Evolutionary conservation across 2,888 invertebrate genomes (phyloP).

Genomic region (Drosophila testacea): DNA sequence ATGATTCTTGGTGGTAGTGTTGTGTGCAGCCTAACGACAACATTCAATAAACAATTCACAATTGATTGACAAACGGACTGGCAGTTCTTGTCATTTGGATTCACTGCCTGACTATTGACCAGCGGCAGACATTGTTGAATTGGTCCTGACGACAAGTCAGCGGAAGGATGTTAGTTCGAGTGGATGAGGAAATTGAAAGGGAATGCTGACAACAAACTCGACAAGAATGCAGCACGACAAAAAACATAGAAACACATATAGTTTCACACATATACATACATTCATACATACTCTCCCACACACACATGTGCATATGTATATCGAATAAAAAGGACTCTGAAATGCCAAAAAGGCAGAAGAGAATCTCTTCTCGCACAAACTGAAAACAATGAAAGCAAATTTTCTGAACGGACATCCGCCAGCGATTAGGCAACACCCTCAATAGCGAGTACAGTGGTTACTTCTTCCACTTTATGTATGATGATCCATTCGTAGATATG

Average conservation of each 20-base stretch:
- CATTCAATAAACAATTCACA: conserved; percentile 82
- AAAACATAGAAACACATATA: conserved; percentile 30
- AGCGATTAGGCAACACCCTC: conserved; percentile 65
- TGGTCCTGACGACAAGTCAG: conserved; percentile 67
- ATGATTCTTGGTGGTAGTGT: conserved; percentile 48
- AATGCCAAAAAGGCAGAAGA: conserved; percentile 39
- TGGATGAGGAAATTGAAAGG: conserved; percentile 81
- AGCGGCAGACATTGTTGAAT: conserved; percentile 48
- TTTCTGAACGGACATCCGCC: conserved; percentile 73
- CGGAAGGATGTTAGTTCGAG: conserved; percentile 76
- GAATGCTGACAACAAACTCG: conserved; percentile 79
- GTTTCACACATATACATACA: neutral
- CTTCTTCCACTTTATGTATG: conserved; percentile 87
- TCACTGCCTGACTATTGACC: conserved; percentile 62
- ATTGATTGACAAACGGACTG: conserved; percentile 81
- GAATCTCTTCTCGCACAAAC: conserved; percentile 32
- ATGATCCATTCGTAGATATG: conserved; percentile 21
- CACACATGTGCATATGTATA: neutral
- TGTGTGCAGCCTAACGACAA: conserved; percentile 78
- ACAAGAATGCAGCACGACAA: conserved; percentile 46
- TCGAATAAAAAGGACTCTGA: conserved; percentile 23
- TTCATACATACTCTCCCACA: neutral
- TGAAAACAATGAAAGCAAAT: conserved; percentile 78
- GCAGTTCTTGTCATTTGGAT: conserved; percentile 67
- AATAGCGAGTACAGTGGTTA: conserved; percentile 19